A percentile compares a stretch with the other conserved stretches of the same genome.
These are phyloP conservation scores for Toxotes lorentzi DNA, from an alignment of 2,797 vertebrate species.

Conservation along the genomic window DNA sequence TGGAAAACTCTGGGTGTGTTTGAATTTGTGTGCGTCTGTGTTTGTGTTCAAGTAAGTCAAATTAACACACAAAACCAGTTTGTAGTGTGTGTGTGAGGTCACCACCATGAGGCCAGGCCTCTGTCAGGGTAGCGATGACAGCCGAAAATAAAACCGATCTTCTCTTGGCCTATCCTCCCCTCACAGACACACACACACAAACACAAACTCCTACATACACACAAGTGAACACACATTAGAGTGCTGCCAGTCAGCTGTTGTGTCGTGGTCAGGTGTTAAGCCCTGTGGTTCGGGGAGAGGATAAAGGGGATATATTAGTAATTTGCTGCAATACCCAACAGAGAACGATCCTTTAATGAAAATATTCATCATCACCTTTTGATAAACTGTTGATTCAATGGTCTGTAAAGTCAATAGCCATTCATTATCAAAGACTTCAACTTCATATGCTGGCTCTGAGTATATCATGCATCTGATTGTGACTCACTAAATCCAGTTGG, in stretches of 20 bases:
- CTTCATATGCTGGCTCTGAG: slow-evolving; percentile 4
- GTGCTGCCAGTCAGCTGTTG: slow-evolving; percentile 70
- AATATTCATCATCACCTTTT: slow-evolving; percentile 82
- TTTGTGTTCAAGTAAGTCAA: background rate
- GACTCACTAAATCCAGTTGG: slow-evolving; percentile 3
- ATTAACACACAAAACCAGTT: background rate
- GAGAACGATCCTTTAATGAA: slow-evolving; percentile 68
- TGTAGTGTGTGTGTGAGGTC: slow-evolving; percentile 37
- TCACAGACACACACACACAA: background rate
- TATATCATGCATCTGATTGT: background rate
- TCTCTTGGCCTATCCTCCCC: slow-evolving; percentile 30
- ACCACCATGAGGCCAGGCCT: slow-evolving; percentile 30
- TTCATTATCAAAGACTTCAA: slow-evolving; percentile 43
- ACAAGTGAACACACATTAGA: slow-evolving; percentile 22
- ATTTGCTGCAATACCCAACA: slow-evolving; percentile 66
- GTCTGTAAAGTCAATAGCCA: slow-evolving; percentile 44
- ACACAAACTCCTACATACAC: slow-evolving; percentile 20
- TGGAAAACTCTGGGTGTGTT: background rate
- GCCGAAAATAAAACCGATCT: slow-evolving; percentile 65
- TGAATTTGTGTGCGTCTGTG: too few relatives aligned
- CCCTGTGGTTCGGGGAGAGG: slow-evolving; percentile 60
- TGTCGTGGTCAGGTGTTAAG: slow-evolving; percentile 62
- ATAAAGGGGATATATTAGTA: slow-evolving; percentile 71
- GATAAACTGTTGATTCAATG: slow-evolving; percentile 86
- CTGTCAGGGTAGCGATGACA: slow-evolving; percentile 61